Evolutionary conservation across 1,140 invertebrate genomes (phyloP).

Genomic region (Lerema accius): DNA sequence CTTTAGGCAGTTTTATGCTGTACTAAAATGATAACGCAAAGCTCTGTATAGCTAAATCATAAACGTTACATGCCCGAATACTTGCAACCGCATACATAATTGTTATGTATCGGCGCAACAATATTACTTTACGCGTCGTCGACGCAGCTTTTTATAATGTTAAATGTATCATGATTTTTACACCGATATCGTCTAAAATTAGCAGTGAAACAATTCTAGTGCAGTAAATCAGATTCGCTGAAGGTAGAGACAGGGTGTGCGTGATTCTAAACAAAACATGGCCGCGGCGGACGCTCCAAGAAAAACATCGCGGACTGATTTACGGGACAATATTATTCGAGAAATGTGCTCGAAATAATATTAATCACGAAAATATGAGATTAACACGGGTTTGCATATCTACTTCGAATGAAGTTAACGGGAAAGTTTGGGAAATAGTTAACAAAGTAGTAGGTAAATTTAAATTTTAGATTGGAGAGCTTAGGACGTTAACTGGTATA

Average conservation of each 20-base stretch:
- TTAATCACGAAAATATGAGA: slow-evolving; percentile 68
- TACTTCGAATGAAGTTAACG: slow-evolving; percentile 21
- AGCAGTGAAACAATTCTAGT: slow-evolving; percentile 63
- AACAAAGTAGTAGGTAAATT: too few species aligned
- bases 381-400: slow-evolving; percentile 62
- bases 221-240: slow-evolving; percentile 72
- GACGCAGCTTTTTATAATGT: background rate
- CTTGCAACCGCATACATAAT: too few species aligned
- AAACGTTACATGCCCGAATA: too few species aligned
- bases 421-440: slow-evolving; percentile 49
- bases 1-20: too few species aligned
- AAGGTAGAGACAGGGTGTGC: slow-evolving; percentile 69
- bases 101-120: background rate
- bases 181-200: slow-evolving; percentile 39
- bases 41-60: too few species aligned
- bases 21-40: too few species aligned
- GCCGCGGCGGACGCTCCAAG: slow-evolving; percentile 64
- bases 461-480: too few species aligned
- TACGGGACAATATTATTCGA: slow-evolving; percentile 79
- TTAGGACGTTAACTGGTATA: too few species aligned
- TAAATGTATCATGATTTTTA: slow-evolving; percentile 35
- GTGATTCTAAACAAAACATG: slow-evolving; percentile 81
- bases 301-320: slow-evolving; percentile 80
- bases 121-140: background rate
- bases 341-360: slow-evolving; percentile 76